Evolutionary conservation across 1,140 invertebrate genomes (phyloP).

Genomic region (Bombus huntii): DNA sequence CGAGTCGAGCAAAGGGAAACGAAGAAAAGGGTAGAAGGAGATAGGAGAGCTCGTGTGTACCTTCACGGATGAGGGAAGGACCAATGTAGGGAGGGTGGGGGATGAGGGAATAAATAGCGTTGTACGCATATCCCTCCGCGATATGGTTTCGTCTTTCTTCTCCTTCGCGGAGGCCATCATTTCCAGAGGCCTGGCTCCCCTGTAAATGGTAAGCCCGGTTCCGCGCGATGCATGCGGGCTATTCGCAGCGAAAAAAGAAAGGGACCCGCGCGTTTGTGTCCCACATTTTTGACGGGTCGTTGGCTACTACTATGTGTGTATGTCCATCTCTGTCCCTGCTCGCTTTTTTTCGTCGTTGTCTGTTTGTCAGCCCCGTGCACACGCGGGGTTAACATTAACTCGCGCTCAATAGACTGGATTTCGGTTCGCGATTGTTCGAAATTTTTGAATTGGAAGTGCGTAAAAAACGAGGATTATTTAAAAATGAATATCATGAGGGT

Average conservation of each 20-base stretch:
- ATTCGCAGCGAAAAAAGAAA: slow-evolving; percentile 62
- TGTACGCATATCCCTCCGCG: slow-evolving; percentile 55
- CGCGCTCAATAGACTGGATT: slow-evolving; percentile 26
- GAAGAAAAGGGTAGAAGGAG: not conserved
- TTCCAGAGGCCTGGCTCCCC: slow-evolving; percentile 66
- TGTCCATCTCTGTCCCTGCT: slow-evolving; percentile 4
- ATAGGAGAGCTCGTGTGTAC: not conserved
- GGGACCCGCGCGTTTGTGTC: slow-evolving; percentile 60
- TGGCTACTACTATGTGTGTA: slow-evolving; percentile 51
- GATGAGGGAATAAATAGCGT: slow-evolving; percentile 63
- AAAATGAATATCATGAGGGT: not conserved
- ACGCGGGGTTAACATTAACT: slow-evolving; percentile 16
- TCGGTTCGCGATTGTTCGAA: not conserved
- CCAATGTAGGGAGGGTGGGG: not conserved
- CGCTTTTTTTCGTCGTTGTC: slow-evolving; percentile 23
- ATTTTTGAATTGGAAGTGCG: not conserved
- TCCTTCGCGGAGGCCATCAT: slow-evolving; percentile 64
- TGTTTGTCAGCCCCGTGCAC: not conserved
- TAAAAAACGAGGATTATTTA: not conserved
- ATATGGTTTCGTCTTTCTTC: slow-evolving; percentile 65
- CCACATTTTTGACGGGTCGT: slow-evolving; percentile 70
- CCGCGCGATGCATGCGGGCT: slow-evolving; percentile 69
- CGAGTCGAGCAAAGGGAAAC: not conserved
- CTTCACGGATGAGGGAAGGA: slow-evolving; percentile 38
- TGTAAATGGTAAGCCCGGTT: slow-evolving; percentile 56